Base-by-base conservation (phyloP, 2,888 invertebrate genomes). In the Erannis defoliaria region DNA sequence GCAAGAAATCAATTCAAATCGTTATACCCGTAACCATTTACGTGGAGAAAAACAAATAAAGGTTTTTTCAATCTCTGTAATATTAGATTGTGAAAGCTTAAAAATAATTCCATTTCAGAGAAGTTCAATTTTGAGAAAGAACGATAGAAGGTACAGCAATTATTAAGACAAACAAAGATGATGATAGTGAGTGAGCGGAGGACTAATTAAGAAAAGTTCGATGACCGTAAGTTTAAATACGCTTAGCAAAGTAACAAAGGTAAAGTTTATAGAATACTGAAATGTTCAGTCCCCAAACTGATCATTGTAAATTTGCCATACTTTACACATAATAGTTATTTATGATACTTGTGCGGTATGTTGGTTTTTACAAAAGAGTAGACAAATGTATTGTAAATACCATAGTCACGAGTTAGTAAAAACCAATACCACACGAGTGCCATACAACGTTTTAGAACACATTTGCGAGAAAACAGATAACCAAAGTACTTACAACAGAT, bases 151-250 rank as follows among this genome's bases (percentile, higher is more conserved):
- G 42, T 6, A 19, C 21, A 33, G 19, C 42, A 54, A 54, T 51
- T 51, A 33, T 21, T 42, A 31, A 43, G 10, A n/a, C 42, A 54
- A 54, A 54, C 42, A 54, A 54, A 33, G 40, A 26, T 49, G 35
- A 19, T 21, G 6, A 29, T 16, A 31, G 0, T 2, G 16, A 21
- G 45, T 35, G 19, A 35, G 51, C 38, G 38, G 19, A 23, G 23
- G 21, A 14, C 21, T 49, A 49, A 49, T 49, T 49, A 49, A 35
- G 23, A 23, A 0, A 35, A 35, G 35, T 49, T 49, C 35, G 23
- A 37, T 23, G 49, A 14, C 35, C 21, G 19, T 49, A 35, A 14
- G 14, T 35, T 31, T 45, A 26, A 26, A 26, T 43, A 8, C 26
- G 14, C 8, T 1, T n/a, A n/a, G n/a, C n/a, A n/a, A n/a, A n/a